Base-by-base conservation (phyloP, 2,888 invertebrate species). In the Drosophila kanekoi region DNA sequence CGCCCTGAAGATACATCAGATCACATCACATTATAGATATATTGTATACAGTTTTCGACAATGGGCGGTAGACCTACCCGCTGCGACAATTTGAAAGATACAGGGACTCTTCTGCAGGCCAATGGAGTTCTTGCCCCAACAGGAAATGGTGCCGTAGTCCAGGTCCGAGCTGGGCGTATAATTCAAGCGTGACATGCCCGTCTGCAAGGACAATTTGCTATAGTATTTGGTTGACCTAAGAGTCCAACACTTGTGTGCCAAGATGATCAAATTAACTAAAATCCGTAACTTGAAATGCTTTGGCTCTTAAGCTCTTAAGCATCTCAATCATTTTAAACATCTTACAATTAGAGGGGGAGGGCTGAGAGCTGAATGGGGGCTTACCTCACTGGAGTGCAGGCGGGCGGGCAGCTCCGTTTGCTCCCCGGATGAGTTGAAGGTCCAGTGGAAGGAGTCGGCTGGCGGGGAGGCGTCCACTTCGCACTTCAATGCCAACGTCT, bases 401-500 rank as follows among this genome's bases (percentile, higher is more conserved):
- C 95, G 94, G 57, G 95, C 94, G 63, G 96, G 95, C 80, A 96
- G 94, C 91, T 97, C 96, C 52, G 95, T 95, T 93, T 96, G 96
- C 90, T 97, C 97, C 16, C 97, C 97, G 67, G 97, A 97, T 92
- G 96, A 97, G 93, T 98, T 98, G 94, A 98, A 97, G 78, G 97
- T 97, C 98, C 98, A 98, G 89, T 96, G 96, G 93, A 97, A 98
- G 89, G 95, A 95, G 87, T 96, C 95, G 62, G 96, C 94, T 9
- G 96, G 95, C n/a, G 97, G 97, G 90, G 97, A 97, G 80, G 97
- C 96, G 90, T 97, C 97, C 76, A 97, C 97, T 76, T 96, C 96
- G 91, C 97, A 98, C 90, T 96, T 95, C 77, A 97, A 93, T 60
- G 95, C 94, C 62, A 97, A 95, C n/a, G 96, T 97, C 93, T 97